phyloP scores from a whole-genome alignment of 2,113 vertebrate genomes.

The Salminus brasiliensis region DNA sequence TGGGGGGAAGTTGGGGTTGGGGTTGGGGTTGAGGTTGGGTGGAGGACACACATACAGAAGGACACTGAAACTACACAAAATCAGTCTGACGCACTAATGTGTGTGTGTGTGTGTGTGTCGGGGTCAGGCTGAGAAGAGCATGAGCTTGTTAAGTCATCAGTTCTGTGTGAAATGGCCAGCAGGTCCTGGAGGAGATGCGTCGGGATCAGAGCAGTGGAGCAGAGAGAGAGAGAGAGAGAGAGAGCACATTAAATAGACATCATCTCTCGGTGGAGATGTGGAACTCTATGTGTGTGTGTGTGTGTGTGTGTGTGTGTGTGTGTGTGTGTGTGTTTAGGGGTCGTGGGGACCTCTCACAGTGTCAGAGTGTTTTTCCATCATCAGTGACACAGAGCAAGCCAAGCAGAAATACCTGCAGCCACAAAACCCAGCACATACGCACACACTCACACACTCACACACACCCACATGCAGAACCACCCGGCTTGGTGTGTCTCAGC shows the following conservation, averaged over 20 bases:
- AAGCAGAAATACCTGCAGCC: constrained; percentile 2
- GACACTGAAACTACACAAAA: no score
- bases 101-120: background rate
- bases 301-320: constrained; percentile 14
- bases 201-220: background rate
- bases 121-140: background rate
- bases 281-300: constrained; percentile 17
- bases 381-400: constrained; percentile 19
- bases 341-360: constrained; percentile 18
- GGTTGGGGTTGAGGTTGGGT: no score
- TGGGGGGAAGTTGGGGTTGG: no score
- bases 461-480: background rate
- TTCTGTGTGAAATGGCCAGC: constrained; percentile 10
- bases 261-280: constrained; percentile 3
- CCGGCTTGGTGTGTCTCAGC: background rate
- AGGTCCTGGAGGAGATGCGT: background rate
- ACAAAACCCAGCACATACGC: background rate
- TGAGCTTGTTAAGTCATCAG: background rate
- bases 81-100: no score
- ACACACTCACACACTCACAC: background rate
- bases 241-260: background rate
- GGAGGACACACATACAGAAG: no score
- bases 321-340: constrained; percentile 29
- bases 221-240: constrained; percentile 1
- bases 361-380: constrained; percentile 41